Percentiles rank a stretch among this genome's conserved stretches.
phyloP scores from a whole-genome alignment of 2,797 vertebrate species.

The Lerista edwardsae region DNA sequence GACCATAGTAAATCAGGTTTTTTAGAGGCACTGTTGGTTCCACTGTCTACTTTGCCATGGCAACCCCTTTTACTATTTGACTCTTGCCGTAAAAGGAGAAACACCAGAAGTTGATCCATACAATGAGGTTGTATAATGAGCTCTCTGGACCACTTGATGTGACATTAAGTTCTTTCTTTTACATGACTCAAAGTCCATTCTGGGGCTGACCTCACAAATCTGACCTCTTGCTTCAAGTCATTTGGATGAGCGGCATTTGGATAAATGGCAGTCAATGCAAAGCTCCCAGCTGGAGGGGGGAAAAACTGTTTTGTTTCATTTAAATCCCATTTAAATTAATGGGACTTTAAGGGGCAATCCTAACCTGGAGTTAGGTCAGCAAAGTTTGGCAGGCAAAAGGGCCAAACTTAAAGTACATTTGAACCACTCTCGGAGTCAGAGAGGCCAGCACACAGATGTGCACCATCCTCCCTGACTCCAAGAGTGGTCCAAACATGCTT shows the following conservation, averaged over 20 bases:
- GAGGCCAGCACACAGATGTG: too few species aligned
- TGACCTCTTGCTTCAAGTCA: neutral
- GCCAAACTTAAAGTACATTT: too few species aligned
- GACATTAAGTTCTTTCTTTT: neutral
- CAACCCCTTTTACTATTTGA: conserved; percentile 50
- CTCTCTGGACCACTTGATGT: conserved; percentile 7
- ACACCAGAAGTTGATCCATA: neutral
- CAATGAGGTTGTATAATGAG: neutral
- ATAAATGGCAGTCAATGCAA: neutral
- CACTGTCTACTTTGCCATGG: conserved; percentile 59
- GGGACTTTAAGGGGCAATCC: too few species aligned
- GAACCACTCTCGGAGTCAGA: too few species aligned
- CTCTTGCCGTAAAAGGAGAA: neutral
- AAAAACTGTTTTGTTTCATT: neutral
- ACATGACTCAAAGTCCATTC: neutral
- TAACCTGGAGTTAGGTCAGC: too few species aligned
- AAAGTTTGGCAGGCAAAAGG: too few species aligned
- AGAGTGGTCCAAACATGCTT: too few species aligned
- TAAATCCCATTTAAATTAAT: neutral
- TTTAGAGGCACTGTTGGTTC: conserved; percentile 37
- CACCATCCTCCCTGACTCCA: too few species aligned
- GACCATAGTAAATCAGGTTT: conserved; percentile 60
- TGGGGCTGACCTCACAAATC: too few species aligned
- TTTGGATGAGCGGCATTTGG: neutral
- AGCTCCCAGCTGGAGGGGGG: too few species aligned